Evolutionary conservation across 1,140 invertebrate species (phyloP).

Genomic region (Trichonephila clavipes): DNA sequence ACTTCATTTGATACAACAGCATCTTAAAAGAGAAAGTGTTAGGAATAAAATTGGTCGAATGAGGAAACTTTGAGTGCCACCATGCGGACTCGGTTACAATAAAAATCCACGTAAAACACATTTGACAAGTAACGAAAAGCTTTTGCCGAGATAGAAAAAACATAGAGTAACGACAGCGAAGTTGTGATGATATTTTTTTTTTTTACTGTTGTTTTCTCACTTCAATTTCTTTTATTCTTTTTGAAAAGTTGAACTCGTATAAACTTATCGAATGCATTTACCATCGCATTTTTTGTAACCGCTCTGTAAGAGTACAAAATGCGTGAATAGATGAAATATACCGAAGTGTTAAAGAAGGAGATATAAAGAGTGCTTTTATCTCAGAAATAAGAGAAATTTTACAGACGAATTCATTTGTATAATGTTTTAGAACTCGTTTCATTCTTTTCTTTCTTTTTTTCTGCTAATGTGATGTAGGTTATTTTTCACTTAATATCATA

Average conservation of each 20-base stretch:
- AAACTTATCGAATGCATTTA: background rate
- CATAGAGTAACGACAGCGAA: background rate
- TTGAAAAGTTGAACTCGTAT: background rate
- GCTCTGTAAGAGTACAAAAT: background rate
- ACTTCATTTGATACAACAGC: constrained; percentile 24
- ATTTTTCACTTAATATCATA: too few relatives aligned
- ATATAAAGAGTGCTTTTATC: background rate
- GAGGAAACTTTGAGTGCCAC: constrained; percentile 4
- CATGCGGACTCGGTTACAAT: constrained; percentile 8
- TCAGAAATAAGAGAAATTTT: too few relatives aligned
- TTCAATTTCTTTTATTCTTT: background rate
- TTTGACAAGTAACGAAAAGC: constrained; percentile 19
- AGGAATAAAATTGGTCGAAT: constrained; percentile 28
- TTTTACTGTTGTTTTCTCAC: background rate
- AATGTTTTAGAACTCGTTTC: too few relatives aligned
- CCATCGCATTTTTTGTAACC: background rate
- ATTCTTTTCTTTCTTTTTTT: too few relatives aligned
- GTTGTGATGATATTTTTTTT: background rate
- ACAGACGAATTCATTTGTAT: too few relatives aligned
- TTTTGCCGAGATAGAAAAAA: background rate
- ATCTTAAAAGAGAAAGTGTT: background rate
- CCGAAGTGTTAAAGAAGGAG: background rate
- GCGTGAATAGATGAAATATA: background rate
- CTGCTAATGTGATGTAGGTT: too few relatives aligned
- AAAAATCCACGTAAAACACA: constrained; percentile 10